Evolutionary conservation across 2,888 invertebrate species (phyloP).

Genomic region (Tenthredo scrophulariae): DNA sequence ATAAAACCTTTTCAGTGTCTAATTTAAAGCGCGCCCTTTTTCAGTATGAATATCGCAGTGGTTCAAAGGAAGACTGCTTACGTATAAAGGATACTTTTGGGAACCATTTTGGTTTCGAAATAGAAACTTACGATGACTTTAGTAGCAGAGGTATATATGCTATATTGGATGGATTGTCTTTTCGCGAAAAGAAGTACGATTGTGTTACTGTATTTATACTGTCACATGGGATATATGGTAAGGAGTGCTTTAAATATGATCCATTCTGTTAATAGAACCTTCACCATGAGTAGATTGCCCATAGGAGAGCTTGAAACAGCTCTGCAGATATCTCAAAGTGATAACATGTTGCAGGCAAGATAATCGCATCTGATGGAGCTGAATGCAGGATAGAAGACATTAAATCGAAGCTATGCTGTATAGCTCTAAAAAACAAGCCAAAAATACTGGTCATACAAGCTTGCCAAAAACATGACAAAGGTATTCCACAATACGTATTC

Average conservation of each 20-base stretch:
- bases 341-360: slow-evolving; percentile 71
- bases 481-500: not conserved
- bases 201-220: slow-evolving; percentile 78
- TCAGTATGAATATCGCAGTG: slow-evolving; percentile 73
- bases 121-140: slow-evolving; percentile 69
- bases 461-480: slow-evolving; percentile 76
- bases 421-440: slow-evolving; percentile 78
- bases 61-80: slow-evolving; percentile 74
- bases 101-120: slow-evolving; percentile 73
- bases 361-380: slow-evolving; percentile 79
- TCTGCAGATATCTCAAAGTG: not conserved
- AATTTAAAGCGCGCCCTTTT: slow-evolving; percentile 39
- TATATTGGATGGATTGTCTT: slow-evolving; percentile 62
- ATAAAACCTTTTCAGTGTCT: not conserved
- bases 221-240: slow-evolving; percentile 77
- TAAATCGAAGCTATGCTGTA: slow-evolving; percentile 77
- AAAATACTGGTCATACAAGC: slow-evolving; percentile 82
- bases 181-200: slow-evolving; percentile 68
- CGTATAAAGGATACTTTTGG: slow-evolving; percentile 73
- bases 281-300: not conserved
- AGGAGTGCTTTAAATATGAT: not conserved
- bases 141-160: slow-evolving; percentile 68
- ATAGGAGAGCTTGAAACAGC: not conserved
- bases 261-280: not conserved
- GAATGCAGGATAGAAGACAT: slow-evolving; percentile 79